Conservation (phyloP, 2,797 vertebrate species). For the Scolopax rusticola region DNA sequence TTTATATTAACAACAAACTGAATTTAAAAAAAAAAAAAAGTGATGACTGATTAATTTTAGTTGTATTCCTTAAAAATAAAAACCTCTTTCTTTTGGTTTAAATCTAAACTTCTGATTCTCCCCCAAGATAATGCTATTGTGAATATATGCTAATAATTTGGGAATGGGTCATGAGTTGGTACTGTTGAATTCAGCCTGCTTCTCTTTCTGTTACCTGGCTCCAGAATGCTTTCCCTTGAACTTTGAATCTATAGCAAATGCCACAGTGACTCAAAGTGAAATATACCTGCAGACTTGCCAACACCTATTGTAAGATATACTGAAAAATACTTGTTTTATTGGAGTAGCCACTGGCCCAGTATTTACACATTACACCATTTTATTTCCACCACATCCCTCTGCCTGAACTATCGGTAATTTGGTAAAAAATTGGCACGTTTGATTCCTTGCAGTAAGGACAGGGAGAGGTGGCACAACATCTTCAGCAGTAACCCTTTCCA, state of each 20-base stretch:
- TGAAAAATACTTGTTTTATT: background rate
- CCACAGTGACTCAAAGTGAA: background rate
- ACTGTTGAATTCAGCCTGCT: background rate
- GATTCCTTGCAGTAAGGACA: background rate
- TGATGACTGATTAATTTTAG: constrained; percentile 12
- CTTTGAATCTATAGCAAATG: background rate
- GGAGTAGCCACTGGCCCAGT: background rate
- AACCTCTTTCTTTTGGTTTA: background rate
- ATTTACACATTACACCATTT: background rate
- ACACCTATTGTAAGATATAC: background rate
- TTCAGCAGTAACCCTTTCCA: background rate
- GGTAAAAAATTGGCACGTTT: background rate
- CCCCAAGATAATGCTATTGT: background rate
- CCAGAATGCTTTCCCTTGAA: background rate
- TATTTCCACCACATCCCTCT: background rate
- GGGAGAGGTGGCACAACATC: background rate
- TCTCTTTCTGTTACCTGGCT: background rate
- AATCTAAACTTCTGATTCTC: background rate
- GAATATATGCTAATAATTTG: background rate
- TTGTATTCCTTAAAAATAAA: background rate
- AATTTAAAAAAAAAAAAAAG: background rate
- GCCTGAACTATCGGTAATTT: background rate
- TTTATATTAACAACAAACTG: constrained; percentile 51
- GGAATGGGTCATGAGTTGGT: background rate
- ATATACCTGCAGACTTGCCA: background rate